Percentiles rank a stretch among this genome's conserved stretches.
phyloP scores from a whole-genome alignment of 2,888 invertebrate species.

The Anorthoa munda region DNA sequence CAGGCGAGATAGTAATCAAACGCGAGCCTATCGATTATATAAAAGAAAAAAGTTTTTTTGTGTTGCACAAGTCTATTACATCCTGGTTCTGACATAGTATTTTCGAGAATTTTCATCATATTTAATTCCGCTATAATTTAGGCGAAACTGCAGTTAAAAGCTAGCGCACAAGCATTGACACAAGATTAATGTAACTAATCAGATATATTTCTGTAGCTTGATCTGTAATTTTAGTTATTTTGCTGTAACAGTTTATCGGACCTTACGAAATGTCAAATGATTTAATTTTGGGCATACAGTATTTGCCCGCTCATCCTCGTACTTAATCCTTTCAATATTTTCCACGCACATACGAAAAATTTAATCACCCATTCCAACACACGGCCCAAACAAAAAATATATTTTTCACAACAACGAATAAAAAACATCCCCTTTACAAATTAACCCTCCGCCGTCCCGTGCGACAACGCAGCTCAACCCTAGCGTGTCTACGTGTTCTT shows the following conservation, averaged over 20 bases:
- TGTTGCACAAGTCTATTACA: neutral
- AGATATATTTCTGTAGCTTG: neutral
- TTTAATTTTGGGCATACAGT: neutral
- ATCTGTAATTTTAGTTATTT: neutral
- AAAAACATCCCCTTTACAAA: slow-evolving; percentile 47
- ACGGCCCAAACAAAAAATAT: neutral
- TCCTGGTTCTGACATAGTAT: no score
- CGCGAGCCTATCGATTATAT: no score
- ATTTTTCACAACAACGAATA: neutral
- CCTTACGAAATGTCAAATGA: neutral
- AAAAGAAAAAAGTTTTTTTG: no score
- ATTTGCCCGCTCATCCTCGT: no score
- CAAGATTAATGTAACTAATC: no score
- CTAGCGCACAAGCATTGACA: no score
- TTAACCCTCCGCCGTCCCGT: slow-evolving; percentile 45
- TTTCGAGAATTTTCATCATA: no score
- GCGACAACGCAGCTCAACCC: slow-evolving; percentile 58
- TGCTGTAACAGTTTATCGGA: neutral
- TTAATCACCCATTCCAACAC: neutral
- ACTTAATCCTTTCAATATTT: neutral
- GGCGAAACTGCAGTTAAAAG: no score
- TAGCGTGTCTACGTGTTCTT: slow-evolving; percentile 76
- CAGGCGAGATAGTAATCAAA: no score
- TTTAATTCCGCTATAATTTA: no score
- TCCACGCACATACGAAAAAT: neutral